Conservation (phyloP, 1,140 invertebrate species). For the Drosophila trapezifrons region DNA sequence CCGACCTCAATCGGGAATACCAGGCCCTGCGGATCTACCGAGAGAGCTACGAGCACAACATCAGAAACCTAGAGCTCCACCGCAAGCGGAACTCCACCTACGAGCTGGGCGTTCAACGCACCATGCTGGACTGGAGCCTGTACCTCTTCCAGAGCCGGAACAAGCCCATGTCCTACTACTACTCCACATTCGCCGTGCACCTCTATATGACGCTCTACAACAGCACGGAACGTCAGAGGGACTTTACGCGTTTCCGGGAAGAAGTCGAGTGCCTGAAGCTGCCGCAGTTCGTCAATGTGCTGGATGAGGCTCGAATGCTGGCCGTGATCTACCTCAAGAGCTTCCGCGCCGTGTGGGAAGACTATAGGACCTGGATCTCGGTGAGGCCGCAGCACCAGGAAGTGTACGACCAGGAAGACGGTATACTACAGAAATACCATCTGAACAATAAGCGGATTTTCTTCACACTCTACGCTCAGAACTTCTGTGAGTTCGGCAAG, state of each 20-base stretch:
- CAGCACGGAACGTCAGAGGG: constrained; percentile 56
- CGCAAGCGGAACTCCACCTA: constrained; percentile 71
- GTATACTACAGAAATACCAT: constrained; percentile 52
- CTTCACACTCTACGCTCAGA: constrained; percentile 76
- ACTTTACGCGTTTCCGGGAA: constrained; percentile 60
- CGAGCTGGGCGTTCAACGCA: constrained; percentile 67
- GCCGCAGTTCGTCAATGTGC: constrained; percentile 73
- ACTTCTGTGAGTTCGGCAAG: constrained; percentile 81
- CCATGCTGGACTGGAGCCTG: constrained; percentile 77
- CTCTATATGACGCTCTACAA: constrained; percentile 79
- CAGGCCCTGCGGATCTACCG: constrained; percentile 59
- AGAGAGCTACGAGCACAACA: constrained; percentile 78
- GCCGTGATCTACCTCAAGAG: constrained; percentile 80
- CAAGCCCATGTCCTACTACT: constrained; percentile 81
- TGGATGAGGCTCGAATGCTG: constrained; percentile 73
- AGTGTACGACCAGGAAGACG: constrained; percentile 71
- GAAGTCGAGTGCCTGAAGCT: constrained; percentile 72
- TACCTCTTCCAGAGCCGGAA: constrained; percentile 75
- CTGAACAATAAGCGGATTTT: constrained; percentile 73
- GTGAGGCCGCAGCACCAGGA: constrained; percentile 21
- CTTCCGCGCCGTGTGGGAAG: constrained; percentile 66
- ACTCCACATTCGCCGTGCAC: constrained; percentile 73
- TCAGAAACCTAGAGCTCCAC: constrained; percentile 65
- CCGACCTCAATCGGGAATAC: constrained; percentile 65
- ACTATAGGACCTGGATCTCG: constrained; percentile 68